phyloP scores from a whole-genome alignment of 1,140 invertebrate genomes.

The Steinernema khuongi region DNA sequence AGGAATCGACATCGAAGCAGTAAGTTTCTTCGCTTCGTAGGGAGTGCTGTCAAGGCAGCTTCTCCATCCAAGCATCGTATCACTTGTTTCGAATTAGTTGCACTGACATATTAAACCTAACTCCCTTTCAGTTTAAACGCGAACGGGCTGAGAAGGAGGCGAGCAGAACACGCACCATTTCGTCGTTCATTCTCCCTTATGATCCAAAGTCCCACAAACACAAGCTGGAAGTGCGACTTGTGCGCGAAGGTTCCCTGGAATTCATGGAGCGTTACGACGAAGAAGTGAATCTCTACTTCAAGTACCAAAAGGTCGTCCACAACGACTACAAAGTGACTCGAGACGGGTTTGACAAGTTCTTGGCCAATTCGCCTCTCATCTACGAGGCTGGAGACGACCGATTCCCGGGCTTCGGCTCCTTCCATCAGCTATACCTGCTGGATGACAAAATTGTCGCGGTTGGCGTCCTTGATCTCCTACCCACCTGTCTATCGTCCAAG shows the following conservation, averaged over 20 bases:
- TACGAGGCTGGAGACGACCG: not conserved
- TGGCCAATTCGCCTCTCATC: slow-evolving; percentile 76
- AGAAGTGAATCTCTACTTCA: slow-evolving; percentile 59
- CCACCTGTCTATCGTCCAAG: slow-evolving; percentile 85
- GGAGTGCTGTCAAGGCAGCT: no score
- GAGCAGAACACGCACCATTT: slow-evolving; percentile 39
- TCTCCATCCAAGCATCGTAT: no score
- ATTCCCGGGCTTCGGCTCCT: slow-evolving; percentile 72
- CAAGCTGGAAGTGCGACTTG: slow-evolving; percentile 41
- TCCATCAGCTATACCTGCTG: slow-evolving; percentile 93
- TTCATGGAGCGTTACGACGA: slow-evolving; percentile 68
- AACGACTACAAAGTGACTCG: slow-evolving; percentile 73
- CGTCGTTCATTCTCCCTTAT: slow-evolving; percentile 45
- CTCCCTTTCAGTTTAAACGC: slow-evolving; percentile 71
- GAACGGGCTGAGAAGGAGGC: slow-evolving; percentile 65
- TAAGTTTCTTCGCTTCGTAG: no score
- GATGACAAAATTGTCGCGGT: slow-evolving; percentile 84
- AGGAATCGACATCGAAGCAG: slow-evolving; percentile 48
- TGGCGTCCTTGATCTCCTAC: slow-evolving; percentile 90
- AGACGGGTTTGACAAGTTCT: slow-evolving; percentile 74
- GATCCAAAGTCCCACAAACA: slow-evolving; percentile 42
- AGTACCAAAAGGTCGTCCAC: slow-evolving; percentile 83
- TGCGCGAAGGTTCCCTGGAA: slow-evolving; percentile 49
- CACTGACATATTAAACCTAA: no score
- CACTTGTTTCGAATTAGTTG: no score